phyloP scores from a whole-genome alignment of 2,888 invertebrate genomes.

The Scaeva pyrastri region DNA sequence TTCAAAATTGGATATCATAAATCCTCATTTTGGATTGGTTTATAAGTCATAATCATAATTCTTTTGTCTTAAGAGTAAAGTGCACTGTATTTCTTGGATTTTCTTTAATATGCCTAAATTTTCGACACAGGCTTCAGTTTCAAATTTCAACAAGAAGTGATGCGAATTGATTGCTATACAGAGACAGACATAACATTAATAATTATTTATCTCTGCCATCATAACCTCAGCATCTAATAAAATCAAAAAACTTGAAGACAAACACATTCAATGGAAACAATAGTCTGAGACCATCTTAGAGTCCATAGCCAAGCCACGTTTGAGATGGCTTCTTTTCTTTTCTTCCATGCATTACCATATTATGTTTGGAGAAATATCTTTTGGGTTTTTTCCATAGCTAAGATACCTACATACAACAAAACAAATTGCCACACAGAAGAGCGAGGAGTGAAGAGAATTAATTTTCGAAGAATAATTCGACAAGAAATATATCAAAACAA shows the following conservation, averaged over 20 bases:
- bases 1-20: too few species aligned
- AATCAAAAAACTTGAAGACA: neutral
- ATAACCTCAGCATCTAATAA: neutral
- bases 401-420: neutral
- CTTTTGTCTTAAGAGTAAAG: too few species aligned
- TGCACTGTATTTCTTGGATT: too few species aligned
- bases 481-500: conserved; percentile 48
- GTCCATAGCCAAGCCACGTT: neutral
- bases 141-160: too few species aligned
- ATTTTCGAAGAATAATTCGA: conserved; percentile 37
- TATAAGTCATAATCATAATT: too few species aligned
- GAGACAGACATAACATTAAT: too few species aligned
- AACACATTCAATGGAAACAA: neutral
- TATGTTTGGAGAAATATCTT: neutral
- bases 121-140: too few species aligned
- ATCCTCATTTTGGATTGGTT: too few species aligned
- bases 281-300: too few species aligned
- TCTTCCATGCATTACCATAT: neutral
- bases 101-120: too few species aligned
- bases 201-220: too few species aligned
- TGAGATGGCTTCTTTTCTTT: conserved; percentile 8
- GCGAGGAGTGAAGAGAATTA: conserved; percentile 17
- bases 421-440: conserved; percentile 17
- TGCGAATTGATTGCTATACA: too few species aligned
- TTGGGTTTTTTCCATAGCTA: conserved; percentile 66